Evolutionary conservation across 2,113 vertebrate species (phyloP).

Genomic region (Donacobius atricapilla): DNA sequence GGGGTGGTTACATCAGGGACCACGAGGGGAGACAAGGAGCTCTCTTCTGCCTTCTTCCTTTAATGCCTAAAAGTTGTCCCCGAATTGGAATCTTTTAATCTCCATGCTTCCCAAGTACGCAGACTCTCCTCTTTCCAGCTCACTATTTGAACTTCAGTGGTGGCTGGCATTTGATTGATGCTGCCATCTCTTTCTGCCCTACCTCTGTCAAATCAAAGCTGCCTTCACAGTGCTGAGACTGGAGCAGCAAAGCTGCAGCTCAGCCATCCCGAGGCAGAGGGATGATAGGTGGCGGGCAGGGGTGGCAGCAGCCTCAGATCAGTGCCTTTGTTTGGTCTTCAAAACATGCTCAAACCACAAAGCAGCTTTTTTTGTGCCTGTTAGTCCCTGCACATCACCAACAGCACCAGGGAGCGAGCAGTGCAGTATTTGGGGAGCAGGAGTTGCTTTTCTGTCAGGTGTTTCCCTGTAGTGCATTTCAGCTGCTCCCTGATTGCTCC

Average conservation of each 20-base stretch:
- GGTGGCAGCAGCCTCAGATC: slow-evolving; percentile 42
- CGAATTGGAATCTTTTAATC: background rate
- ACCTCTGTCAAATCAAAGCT: slow-evolving; percentile 56
- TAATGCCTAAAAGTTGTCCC: background rate
- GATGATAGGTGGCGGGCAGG: background rate
- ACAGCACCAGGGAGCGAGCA: background rate
- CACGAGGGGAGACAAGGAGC: background rate
- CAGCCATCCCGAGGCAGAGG: background rate
- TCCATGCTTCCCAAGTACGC: background rate
- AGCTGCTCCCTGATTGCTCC: slow-evolving; percentile 27
- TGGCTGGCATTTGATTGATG: slow-evolving; percentile 21
- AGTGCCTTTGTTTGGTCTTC: background rate
- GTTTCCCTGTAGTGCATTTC: background rate
- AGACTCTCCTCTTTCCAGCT: slow-evolving; percentile 13
- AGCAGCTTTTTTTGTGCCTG: background rate
- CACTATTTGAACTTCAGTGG: slow-evolving; percentile 23
- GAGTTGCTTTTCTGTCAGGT: background rate
- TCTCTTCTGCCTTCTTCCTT: background rate
- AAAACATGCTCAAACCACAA: background rate
- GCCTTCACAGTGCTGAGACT: background rate
- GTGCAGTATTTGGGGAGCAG: background rate
- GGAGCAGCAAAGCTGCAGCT: background rate
- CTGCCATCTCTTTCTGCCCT: slow-evolving; percentile 45
- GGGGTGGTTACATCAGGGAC: background rate
- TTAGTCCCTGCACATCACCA: background rate